These are phyloP conservation scores for Cirrhinus molitorella DNA, from an alignment of 2,797 vertebrate species.

Conservation along the genomic window DNA sequence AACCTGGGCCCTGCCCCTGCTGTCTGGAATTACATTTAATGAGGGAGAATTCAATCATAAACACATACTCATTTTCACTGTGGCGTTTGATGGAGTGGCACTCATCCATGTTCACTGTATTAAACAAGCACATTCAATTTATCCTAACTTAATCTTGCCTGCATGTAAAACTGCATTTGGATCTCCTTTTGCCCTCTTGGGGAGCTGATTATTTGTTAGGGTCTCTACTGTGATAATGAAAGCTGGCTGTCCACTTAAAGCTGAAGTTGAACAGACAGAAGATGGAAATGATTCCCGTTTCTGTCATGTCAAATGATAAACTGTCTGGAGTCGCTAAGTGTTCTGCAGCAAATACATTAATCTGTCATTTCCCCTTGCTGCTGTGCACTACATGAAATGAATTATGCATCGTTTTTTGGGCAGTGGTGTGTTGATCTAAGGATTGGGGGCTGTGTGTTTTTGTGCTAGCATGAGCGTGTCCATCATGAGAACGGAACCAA, in stretches of 20 bases:
- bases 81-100: constrained; percentile 40
- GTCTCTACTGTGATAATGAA: constrained; percentile 1
- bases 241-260: constrained; percentile 40
- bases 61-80: constrained; percentile 31
- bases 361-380: constrained; percentile 66
- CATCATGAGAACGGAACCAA: constrained; percentile 30
- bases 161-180: constrained; percentile 3
- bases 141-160: constrained; percentile 18
- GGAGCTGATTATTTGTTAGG: constrained; percentile 1
- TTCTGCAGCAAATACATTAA: constrained; percentile 67
- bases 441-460: constrained; percentile 50
- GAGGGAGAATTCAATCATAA: constrained; percentile 32
- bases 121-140: constrained; percentile 23
- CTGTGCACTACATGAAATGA: constrained; percentile 63
- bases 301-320: constrained; percentile 61
- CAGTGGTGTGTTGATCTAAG: constrained; percentile 67
- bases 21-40: constrained; percentile 26
- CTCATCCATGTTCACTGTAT: constrained; percentile 34
- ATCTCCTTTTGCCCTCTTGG: constrained; percentile 4
- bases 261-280: constrained; percentile 41
- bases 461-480: constrained; percentile 30
- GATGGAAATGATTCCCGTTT: constrained; percentile 59
- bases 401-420: constrained; percentile 70
- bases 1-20: constrained; percentile 22
- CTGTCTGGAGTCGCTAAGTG: constrained; percentile 57